These are phyloP conservation scores for Acanthococcus lagerstroemiae DNA, from an alignment of 2,888 invertebrate species.

Conservation along the genomic window DNA sequence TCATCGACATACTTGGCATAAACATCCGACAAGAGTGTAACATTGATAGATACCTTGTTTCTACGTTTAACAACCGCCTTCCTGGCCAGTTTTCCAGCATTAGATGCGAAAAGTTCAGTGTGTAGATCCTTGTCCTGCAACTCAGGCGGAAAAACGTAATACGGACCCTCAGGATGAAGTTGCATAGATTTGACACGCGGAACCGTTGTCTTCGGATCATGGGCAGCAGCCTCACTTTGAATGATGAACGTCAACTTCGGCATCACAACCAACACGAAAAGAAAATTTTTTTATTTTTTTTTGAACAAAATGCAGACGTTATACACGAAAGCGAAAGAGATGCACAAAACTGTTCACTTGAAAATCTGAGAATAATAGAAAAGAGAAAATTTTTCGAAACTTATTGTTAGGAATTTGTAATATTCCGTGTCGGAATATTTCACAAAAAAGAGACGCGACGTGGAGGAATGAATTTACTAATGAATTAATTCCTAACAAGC, in stretches of 20 bases:
- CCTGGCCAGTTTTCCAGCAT: neutral
- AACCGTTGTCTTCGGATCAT: neutral
- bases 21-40: neutral
- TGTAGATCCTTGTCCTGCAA: neutral
- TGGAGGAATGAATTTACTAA: no score
- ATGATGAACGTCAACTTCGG: neutral
- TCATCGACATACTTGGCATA: neutral
- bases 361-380: no score
- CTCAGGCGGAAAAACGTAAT: slow-evolving; percentile 1
- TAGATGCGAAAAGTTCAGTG: neutral
- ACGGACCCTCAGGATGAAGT: neutral
- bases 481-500: no score
- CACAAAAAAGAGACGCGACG: no score
- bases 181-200: neutral
- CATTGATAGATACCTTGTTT: neutral
- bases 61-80: neutral
- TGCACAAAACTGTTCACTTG: no score
- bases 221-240: slow-evolving; percentile 1
- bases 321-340: no score
- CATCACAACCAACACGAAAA: neutral
- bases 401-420: no score
- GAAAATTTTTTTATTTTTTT: no score
- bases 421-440: no score
- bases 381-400: no score
- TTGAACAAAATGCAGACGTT: no score